Evolutionary conservation across 1,140 invertebrate genomes (phyloP).

Genomic region (Lepidurus apus): DNA sequence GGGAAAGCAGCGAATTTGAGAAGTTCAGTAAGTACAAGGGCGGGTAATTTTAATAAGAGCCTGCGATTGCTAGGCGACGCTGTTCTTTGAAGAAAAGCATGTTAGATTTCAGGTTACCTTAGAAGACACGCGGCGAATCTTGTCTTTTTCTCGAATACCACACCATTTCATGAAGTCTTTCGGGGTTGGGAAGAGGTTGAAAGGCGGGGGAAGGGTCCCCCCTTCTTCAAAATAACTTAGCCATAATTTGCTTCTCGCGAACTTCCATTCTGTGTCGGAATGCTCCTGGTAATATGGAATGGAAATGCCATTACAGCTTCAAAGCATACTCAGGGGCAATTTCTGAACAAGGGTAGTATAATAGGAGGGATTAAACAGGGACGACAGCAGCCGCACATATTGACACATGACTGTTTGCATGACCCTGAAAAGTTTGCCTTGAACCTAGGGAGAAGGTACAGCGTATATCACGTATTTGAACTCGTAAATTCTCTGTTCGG

Average conservation of each 20-base stretch:
- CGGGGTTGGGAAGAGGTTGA: slow-evolving; percentile 71
- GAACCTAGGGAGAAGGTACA: no score
- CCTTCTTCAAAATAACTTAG: slow-evolving; percentile 86
- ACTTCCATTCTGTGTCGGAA: slow-evolving; percentile 85
- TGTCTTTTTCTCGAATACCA: slow-evolving; percentile 41
- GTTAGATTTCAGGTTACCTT: slow-evolving; percentile 34
- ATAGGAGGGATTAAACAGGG: not conserved
- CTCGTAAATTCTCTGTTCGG: no score
- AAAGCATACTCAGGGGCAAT: not conserved
- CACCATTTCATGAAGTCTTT: slow-evolving; percentile 61
- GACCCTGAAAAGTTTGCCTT: no score
- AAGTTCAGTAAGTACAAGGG: not conserved
- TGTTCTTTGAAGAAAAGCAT: not conserved
- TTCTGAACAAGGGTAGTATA: not conserved
- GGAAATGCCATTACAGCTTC: not conserved
- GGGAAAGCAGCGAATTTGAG: not conserved
- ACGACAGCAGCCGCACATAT: not conserved
- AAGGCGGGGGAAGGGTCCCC: slow-evolving; percentile 73
- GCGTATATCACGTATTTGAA: no score
- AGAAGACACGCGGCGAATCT: slow-evolving; percentile 39
- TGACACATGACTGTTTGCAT: not conserved
- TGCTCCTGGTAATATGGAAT: slow-evolving; percentile 56
- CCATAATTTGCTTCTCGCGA: slow-evolving; percentile 79
- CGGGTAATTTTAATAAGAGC: not conserved
- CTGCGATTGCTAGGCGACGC: not conserved